Evolutionary conservation across 2,797 vertebrate genomes (phyloP), one percentile per base, ranked within the genome.

Genomic region (Sparus aurata): DNA sequence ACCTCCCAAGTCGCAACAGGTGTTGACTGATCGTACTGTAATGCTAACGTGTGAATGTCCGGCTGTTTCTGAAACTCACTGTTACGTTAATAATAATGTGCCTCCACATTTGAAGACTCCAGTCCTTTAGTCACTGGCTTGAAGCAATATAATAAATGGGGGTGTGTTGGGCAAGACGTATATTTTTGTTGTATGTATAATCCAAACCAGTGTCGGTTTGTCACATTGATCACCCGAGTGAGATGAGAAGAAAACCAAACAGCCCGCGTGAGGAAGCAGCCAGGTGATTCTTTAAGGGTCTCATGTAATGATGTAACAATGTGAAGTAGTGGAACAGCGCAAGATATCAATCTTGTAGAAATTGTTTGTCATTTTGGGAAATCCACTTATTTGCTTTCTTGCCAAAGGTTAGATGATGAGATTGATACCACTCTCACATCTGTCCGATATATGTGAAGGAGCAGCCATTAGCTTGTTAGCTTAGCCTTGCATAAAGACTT

Each of bases 61-160:
- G 54, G 50, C 34, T 66, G 72, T 18, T 72, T 73, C 34, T 73
- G 76, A 73, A 85, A 76, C 30, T 82, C 15, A 63, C 25, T 58
- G 66, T 80, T 64, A 46, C 58, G 25, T 87, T 67, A 59, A 75
- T 77, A 83, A 82, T 79, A 65, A 87, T 84, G 89, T 92, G 89
- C 87, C 91, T 93, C 85, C 58, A 62, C 46, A 58, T 71, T 53
- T n/a, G n/a, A 62, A 66, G 71, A 83, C 71, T 64, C 17, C 67
- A 78, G 79, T 77, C 27, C 83, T 81, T 89, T 45, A 69, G 83
- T 83, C 65, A 71, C 71, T 85, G 77, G 80, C 66, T 84, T 82
- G 59, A 87, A 93, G 92, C 90, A 92, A 91, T 91, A 85, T 77
- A 60, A 50, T 69, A 46, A 54, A 54, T 63, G 18, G 22, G 22